Evolutionary conservation across 1,140 invertebrate genomes (phyloP).

Genomic region (Lepidurus apus): DNA sequence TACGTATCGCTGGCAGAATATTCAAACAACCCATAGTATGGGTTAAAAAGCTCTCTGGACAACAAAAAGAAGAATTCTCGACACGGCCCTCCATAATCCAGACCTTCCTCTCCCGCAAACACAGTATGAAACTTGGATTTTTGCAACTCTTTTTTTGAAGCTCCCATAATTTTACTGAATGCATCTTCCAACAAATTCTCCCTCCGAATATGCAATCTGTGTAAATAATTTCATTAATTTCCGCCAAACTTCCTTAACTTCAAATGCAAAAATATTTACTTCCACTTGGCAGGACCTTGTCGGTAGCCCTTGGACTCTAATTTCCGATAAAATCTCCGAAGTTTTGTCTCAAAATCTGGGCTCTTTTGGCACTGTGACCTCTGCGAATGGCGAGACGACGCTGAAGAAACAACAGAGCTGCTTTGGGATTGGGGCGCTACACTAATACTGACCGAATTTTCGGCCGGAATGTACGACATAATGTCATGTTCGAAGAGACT

Average conservation of each 20-base stretch:
- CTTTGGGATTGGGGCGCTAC: conserved; percentile 41
- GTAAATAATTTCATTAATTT: conserved; percentile 4
- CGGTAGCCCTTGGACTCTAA: conserved; percentile 94
- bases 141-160: conserved; percentile 89
- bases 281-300: conserved; percentile 90
- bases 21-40: conserved; percentile 96
- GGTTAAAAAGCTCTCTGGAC: conserved; percentile 93
- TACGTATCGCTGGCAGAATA: conserved; percentile 97
- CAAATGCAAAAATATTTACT: conserved; percentile 57
- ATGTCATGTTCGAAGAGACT: conserved; percentile 97
- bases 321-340: conserved; percentile 90
- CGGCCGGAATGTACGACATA: conserved; percentile 89
- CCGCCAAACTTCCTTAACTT: conserved; percentile 17
- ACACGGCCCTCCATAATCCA: conserved; percentile 95
- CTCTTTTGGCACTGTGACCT: conserved; percentile 37
- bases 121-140: conserved; percentile 90
- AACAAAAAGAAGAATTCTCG: conserved; percentile 96
- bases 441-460: conserved; percentile 49
- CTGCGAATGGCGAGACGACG: conserved; percentile 60
- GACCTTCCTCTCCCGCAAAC: conserved; percentile 92
- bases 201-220: conserved; percentile 59
- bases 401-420: conserved; percentile 52
- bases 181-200: conserved; percentile 92
- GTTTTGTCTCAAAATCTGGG: conserved; percentile 90
- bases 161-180: conserved; percentile 93